Base-by-base conservation (phyloP, 1,140 invertebrate genomes). In the Drosophila kanapiae region DNA sequence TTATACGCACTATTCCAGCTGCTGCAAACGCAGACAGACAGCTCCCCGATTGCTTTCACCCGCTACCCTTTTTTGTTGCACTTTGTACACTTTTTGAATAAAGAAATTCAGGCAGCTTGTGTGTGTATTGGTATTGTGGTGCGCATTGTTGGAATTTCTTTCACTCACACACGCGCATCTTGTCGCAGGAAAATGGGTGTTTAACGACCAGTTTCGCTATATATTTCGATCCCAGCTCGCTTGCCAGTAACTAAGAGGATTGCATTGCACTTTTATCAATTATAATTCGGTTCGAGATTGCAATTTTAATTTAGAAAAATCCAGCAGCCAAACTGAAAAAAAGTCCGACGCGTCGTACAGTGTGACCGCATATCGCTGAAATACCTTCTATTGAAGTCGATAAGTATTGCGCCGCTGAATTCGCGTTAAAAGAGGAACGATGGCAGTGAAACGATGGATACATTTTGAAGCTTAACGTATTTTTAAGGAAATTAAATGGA, bases 121-220 rank as follows among this genome's bases (percentile, higher is more conserved):
- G 75, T 78, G 43, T 78, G 75, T 63, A 72, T 78, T 63, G 42
- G 59, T 79, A 53, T 53, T 58, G 47, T 40, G 67, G 60, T 90
- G 85, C 85, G 81, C 84, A 88, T 84, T 88, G 85, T 84, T 85
- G 84, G 75, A 88, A 88, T 88, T 85, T 81, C 59, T 80, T 80
- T 88, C 72, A 88, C 70, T 78, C 61, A 75, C 68, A 81, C 45
- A 65, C 69, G 71, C 47, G 54, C 62, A 59, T 49, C 27, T 49
- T 56, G 45, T 27, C 16, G 37, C 56, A 18, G 23, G 23, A 71
- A 60, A 29, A 23, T 11, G 4, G 6, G 29, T 64, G 31, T 14
- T 13, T 35, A 13, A n/a, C 18, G 4, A 40, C 65, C 10, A 16
- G 9, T 40, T 60, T 72, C 18, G 23, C 1, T 14, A n/a, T 43